phyloP scores from a whole-genome alignment of 2,797 vertebrate genomes.

The Lindbergichthys nudifrons region DNA sequence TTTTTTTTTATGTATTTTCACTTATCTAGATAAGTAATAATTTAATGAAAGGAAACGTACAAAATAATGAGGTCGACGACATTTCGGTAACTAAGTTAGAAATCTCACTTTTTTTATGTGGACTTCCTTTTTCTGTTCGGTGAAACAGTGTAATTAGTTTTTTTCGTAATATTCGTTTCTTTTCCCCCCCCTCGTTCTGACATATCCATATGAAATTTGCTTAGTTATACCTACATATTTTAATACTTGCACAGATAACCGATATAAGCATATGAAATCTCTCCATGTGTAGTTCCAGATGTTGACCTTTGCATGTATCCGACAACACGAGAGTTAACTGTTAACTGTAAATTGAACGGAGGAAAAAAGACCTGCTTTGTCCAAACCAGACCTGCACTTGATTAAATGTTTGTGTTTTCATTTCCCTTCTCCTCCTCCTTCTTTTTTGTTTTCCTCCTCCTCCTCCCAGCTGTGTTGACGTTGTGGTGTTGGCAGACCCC shows the following conservation, averaged over 20 bases:
- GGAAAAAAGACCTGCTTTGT: constrained; percentile 57
- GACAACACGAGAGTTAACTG: constrained; percentile 79
- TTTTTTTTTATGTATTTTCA: constrained; percentile 84
- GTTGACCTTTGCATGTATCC: constrained; percentile 88
- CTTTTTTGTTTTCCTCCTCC: neutral
- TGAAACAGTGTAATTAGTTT: constrained; percentile 83
- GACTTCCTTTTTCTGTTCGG: constrained; percentile 80
- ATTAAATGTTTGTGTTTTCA: constrained; percentile 81
- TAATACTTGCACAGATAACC: constrained; percentile 86
- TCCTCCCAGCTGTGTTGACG: constrained; percentile 62
- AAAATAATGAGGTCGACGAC: constrained; percentile 82
- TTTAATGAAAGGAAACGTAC: constrained; percentile 68
- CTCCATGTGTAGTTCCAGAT: constrained; percentile 87
- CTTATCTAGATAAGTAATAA: constrained; percentile 80
- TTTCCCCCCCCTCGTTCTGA: constrained; percentile 62
- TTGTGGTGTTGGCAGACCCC: constrained; percentile 65
- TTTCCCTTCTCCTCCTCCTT: constrained; percentile 13
- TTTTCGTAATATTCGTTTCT: constrained; percentile 74
- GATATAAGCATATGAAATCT: constrained; percentile 84
- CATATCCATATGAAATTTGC: constrained; percentile 75
- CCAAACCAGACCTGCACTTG: constrained; percentile 88
- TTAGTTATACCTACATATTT: constrained; percentile 87
- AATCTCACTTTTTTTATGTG: constrained; percentile 66
- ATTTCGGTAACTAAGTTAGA: constrained; percentile 87
- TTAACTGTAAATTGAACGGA: constrained; percentile 83